Evolutionary conservation across 2,113 vertebrate genomes (phyloP), one percentile per base, ranked within the genome.

Genomic region (Myxocyprinus asiaticus): DNA sequence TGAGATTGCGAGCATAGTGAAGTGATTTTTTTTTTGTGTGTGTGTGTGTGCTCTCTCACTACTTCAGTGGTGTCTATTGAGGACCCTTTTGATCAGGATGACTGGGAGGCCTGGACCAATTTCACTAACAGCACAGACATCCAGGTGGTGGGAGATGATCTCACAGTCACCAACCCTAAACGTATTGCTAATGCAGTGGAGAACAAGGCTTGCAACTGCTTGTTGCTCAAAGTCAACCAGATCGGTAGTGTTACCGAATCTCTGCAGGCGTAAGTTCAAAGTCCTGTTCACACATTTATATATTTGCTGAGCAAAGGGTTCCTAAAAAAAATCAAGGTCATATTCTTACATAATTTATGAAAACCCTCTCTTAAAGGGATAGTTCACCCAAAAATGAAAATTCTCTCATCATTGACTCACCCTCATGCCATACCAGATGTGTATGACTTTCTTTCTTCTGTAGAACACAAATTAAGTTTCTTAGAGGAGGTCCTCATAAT

Each of bases 141-240:
- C 88, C 97, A 99, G 90, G 94, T 99, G 69, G 98, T 99, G 0
- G 97, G 98, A 0, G 97, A 99, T 0, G 97, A 99, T 70, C 93
- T 99, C 86, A 99, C 97, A 0, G 98, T 99, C 83, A 99, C 97
- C 87, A 99, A 99, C 85, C 97, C 97, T 0, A 97, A 93, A 84
- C 94, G 97, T 61, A 99, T 99, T 58, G 90, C 92, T 81, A 96
- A 94, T 87, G 98, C 96, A 0, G 96, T 96, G 85, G 86, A 88
- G 0, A 94, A 95, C 64, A 96, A 94, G 7, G 90, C 98, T 53
- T 99, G 98, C 92, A 99, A 99, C 92, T 99, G 98, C 85, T 94
- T 99, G 6, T 92, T 99, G 3, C 95, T 99, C 10, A 99, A 99
- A 89, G 97, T 99, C 86, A 99, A 99, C 91, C 98, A 99, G 94